A percentile compares a stretch with the other conserved stretches of the same genome.
Conservation (phyloP, 2,113 vertebrate species). For the Lontra canadensis region DNA sequence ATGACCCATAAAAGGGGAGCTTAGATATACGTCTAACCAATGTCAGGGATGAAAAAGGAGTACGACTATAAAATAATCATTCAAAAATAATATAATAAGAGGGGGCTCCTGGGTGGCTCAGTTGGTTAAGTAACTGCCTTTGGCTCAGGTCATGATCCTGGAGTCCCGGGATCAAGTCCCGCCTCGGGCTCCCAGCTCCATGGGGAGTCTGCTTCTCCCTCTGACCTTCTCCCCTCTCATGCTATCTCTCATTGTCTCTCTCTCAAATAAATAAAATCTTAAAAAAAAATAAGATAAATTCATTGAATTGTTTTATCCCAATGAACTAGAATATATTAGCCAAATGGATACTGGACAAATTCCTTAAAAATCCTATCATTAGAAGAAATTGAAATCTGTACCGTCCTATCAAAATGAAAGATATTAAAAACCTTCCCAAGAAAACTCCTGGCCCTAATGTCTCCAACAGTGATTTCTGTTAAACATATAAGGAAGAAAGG, state of each 20-base stretch:
- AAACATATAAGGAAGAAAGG: neutral
- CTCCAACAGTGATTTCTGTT: neutral
- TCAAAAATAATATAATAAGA: neutral
- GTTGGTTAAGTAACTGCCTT: too few species aligned
- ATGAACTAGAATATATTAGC: neutral
- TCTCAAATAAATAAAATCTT: neutral
- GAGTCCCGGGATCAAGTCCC: too few species aligned
- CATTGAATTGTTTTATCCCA: neutral
- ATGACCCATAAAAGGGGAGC: neutral
- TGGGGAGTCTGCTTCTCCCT: too few species aligned
- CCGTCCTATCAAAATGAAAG: neutral
- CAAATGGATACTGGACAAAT: neutral
- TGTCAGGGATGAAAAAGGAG: neutral
- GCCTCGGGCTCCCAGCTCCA: too few species aligned
- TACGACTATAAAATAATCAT: neutral
- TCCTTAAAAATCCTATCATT: neutral
- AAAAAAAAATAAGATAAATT: neutral
- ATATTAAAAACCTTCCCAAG: neutral
- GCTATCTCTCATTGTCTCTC: too few species aligned
- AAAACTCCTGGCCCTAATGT: neutral
- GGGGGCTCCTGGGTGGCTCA: too few species aligned
- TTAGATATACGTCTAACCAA: neutral
- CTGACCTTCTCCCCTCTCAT: too few species aligned
- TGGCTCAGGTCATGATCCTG: too few species aligned
- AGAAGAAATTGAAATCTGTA: neutral